phyloP scores from a whole-genome alignment of 2,797 vertebrate species.

The Crocidura indochinensis region DNA sequence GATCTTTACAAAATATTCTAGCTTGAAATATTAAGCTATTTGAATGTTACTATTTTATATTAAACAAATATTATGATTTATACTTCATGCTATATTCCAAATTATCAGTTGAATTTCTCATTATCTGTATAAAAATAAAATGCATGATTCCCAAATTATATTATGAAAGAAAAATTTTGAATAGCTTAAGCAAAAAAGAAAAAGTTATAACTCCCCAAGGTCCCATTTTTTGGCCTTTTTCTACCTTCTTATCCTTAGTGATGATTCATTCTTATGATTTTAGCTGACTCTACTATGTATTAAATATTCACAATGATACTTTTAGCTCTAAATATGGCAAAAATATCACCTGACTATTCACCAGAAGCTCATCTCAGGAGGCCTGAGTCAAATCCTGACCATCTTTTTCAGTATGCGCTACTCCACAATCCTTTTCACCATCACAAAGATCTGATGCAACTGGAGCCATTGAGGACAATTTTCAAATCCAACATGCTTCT shows the following conservation, averaged over 20 bases:
- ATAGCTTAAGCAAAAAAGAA: too few relatives aligned
- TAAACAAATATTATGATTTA: neutral
- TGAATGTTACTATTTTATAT: neutral
- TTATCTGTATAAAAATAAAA: neutral
- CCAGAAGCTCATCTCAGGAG: rapidly evolving
- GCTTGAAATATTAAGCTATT: neutral
- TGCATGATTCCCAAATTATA: neutral
- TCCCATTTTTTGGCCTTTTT: neutral
- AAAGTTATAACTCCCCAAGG: neutral
- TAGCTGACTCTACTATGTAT: rapidly evolving
- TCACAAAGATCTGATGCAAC: rapidly evolving
- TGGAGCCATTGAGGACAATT: rapidly evolving
- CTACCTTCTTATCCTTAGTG: neutral
- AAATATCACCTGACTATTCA: too few relatives aligned
- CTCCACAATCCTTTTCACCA: too few relatives aligned
- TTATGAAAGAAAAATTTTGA: neutral
- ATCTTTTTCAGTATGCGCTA: neutral
- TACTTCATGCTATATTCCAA: neutral
- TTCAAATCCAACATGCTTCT: too few relatives aligned
- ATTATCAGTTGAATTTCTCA: neutral
- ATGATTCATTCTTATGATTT: rapidly evolving
- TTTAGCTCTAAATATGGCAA: rapidly evolving
- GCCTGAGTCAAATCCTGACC: rapidly evolving
- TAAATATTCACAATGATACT: rapidly evolving
- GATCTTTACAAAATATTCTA: neutral